These are phyloP conservation scores for Polia nebulosa DNA, from an alignment of 2,888 invertebrate genomes.

Conservation along the genomic window DNA sequence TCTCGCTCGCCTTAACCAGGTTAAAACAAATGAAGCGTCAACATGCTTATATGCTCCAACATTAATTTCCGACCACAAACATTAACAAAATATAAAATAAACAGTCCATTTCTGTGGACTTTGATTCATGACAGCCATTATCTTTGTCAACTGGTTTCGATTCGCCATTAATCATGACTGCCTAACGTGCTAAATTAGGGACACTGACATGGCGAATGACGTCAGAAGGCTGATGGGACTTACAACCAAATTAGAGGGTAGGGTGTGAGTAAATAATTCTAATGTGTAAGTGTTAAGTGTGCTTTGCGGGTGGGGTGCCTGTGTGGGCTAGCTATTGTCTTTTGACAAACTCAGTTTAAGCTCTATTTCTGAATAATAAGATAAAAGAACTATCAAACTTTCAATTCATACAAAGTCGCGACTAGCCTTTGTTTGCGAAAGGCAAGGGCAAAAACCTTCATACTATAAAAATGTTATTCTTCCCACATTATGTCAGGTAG, in stretches of 20 bases:
- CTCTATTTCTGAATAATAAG: no score
- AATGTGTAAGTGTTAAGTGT: constrained; percentile 41
- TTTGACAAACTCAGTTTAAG: no score
- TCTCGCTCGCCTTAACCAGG: no score
- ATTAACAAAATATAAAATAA: constrained; percentile 28
- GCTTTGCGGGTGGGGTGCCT: constrained; percentile 19
- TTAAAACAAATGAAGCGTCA: background rate
- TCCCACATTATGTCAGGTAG: background rate
- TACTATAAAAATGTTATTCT: no score
- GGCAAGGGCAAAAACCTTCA: no score
- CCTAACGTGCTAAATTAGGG: constrained; percentile 52
- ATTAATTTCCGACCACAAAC: background rate
- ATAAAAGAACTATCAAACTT: no score
- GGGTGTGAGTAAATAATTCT: constrained; percentile 49
- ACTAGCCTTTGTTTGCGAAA: no score
- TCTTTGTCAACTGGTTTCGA: constrained; percentile 53
- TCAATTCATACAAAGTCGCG: no score
- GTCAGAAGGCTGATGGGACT: constrained; percentile 45
- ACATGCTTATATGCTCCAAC: background rate
- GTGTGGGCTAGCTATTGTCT: background rate
- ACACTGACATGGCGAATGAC: constrained; percentile 53
- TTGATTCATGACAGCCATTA: constrained; percentile 48
- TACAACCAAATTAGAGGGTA: constrained; percentile 48
- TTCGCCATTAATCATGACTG: constrained; percentile 63
- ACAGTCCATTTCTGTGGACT: constrained; percentile 23